Base-by-base conservation (phyloP, 2,113 vertebrate species). In the Myiopsitta monachus region DNA sequence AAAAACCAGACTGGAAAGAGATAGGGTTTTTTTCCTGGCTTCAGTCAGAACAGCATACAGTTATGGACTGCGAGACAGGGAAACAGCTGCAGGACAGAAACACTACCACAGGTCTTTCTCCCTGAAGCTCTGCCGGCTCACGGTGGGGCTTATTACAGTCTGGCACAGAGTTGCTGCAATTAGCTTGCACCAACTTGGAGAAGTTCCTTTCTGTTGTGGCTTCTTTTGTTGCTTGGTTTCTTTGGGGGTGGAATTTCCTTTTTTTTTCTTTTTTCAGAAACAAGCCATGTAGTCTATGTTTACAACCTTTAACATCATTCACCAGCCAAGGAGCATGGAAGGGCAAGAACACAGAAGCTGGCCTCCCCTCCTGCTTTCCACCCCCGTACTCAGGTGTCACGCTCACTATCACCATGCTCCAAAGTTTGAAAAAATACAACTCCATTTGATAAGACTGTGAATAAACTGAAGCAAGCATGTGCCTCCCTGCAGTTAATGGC, bases 331-430 rank as follows among this genome's bases (percentile, higher is more conserved):
- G 49, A 64, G 31, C 22, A 47, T 0, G 0, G n/a, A 83, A 88
- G 63, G 8, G 30, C 21, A 84, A 75, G 19, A 59, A 43, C 36
- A 72, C 8, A 87, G 62, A 26, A 62, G 31, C 66, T 73, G 33
- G 52, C 9, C 24, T 78, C n/a, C 7, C 4, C 52, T 80, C 38
- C 33, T 64, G 66, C 47, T 51, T 82, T 76, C 38, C 66, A 31
- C 12, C 31, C 43, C 46, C 47, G 21, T 28, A 59, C 1, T 4
- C 7, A 66, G 55, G 16, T 80, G 49, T 69, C 24, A 11, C 18
- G 18, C 24, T 87, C 1, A 0, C 16, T 55, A 11, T 18, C 26
- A 70, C 24, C 47, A 38, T 0, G 3, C 22, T 82, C 27, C n/a
- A 44, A 82, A 47, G 15, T 14, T 64, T 61, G 24, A 39, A 90